Evolutionary conservation across 2,113 vertebrate species (phyloP).

Genomic region (Artemisiospiza belli): DNA sequence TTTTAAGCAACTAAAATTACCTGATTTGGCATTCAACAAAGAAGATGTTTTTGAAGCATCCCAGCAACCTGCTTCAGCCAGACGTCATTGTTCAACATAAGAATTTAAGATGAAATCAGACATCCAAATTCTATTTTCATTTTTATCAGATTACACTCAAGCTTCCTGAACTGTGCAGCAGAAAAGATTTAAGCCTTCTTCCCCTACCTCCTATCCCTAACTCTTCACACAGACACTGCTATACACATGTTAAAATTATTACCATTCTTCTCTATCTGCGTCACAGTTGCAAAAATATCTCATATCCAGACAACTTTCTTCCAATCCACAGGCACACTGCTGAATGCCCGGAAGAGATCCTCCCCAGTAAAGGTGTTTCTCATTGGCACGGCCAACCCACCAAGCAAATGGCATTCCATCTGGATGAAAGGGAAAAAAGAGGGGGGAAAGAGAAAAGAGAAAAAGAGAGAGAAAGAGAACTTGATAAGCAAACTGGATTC

Average conservation of each 20-base stretch:
- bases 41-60: neutral
- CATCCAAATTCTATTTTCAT: neutral
- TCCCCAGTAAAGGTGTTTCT: conserved; percentile 93
- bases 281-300: conserved; percentile 98
- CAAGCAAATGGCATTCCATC: conserved; percentile 91
- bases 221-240: neutral
- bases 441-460: neutral
- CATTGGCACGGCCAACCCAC: conserved; percentile 91
- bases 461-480: conserved; percentile 20
- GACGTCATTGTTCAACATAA: neutral
- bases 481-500: conserved; percentile 11
- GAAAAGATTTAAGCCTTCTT: neutral
- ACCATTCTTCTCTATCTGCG: conserved; percentile 90
- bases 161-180: neutral
- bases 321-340: conserved; percentile 93
- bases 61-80: neutral
- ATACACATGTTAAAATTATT: conserved; percentile 53
- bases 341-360: conserved; percentile 90
- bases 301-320: conserved; percentile 93
- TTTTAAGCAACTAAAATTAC: neutral
- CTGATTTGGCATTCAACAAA: neutral
- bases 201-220: neutral
- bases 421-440: conserved; percentile 68
- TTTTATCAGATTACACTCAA: neutral
- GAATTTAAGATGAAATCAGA: neutral